Evolutionary conservation across 1,140 invertebrate species (phyloP), one percentile per base, ranked within the genome.

Genomic region (Cryptotermes secundus): DNA sequence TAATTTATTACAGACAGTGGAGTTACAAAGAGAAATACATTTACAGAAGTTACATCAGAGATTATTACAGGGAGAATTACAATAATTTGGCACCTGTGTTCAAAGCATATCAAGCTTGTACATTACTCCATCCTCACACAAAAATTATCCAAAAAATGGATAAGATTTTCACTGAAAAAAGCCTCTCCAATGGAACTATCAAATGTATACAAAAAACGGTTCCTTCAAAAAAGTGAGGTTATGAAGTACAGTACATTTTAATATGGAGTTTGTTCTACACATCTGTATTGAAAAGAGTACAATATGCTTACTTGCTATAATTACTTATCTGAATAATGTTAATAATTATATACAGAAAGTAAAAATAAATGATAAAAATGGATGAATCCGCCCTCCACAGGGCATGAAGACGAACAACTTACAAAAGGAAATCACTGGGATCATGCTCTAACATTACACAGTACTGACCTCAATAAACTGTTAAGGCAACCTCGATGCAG

Each of bases 71-170:
- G 59, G n/a, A 72, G 26, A 72, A 72, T n/a, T 72, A 72, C 10
- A 72, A 4, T 72, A 72, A 72, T 72, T 72, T 72, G 59, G 59
- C 59, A 72, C 59, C n/a, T 72, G 59, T 31, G 59, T 72, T 72
- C 26, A 72, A n/a, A 72, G 59, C 6, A 3, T 72, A 31, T 72
- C 59, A 72, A 72, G 26, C 59, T 72, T 26, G 26, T n/a, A 72
- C 19, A 31, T 7, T n/a, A 72, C 59, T 72, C n/a, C 59, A 49
- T 49, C 53, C 19, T 59, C 24, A 59, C 3, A 59, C 19, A 59
- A 59, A 59, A 59, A 59, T 26, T 6, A 24, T 59, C 53, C 4
- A 59, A 22, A 59, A 19, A 59, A 1, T 59, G 53, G 3, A 59
- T 1, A 19, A 59, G 53, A 59, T 19, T 59, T 59, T 59, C 53